These are phyloP conservation scores for Dusona sp. DNA, from an alignment of 2,888 invertebrate genomes.

Conservation along the genomic window DNA sequence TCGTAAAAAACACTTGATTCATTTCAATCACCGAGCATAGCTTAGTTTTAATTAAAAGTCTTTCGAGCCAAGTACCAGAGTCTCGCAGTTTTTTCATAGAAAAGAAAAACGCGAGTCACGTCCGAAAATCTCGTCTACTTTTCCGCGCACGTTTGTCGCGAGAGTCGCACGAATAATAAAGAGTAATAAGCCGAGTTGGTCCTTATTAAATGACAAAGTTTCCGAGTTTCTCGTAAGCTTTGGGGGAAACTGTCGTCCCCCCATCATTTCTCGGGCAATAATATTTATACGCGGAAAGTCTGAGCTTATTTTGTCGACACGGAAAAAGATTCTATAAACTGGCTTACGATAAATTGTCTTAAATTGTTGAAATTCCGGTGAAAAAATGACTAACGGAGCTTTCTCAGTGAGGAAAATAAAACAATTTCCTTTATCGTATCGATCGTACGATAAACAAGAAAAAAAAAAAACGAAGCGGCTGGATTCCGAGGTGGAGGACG, in stretches of 20 bases:
- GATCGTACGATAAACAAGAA: background rate
- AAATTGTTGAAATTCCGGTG: background rate
- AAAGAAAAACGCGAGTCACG: slow-evolving; percentile 52
- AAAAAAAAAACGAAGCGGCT: background rate
- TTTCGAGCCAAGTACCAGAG: slow-evolving; percentile 16
- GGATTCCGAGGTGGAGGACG: background rate
- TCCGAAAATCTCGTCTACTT: slow-evolving; percentile 23
- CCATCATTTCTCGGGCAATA: background rate
- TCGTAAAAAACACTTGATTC: slow-evolving; percentile 37
- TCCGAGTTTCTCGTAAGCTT: background rate
- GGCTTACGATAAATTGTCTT: background rate
- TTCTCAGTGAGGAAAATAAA: background rate
- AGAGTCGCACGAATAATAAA: slow-evolving; percentile 27
- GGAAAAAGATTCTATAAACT: background rate
- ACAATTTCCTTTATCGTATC: background rate
- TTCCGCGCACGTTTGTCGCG: slow-evolving; percentile 17
- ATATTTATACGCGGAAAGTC: background rate
- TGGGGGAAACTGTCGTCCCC: background rate
- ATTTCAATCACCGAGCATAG: slow-evolving; percentile 57
- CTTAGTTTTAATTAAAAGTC: slow-evolving; percentile 61
- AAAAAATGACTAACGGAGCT: background rate
- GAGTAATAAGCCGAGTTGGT: slow-evolving; percentile 14
- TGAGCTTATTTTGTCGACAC: background rate
- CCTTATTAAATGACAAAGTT: slow-evolving; percentile 10
- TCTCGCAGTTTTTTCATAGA: slow-evolving; percentile 27